These are phyloP conservation scores for Pantala flavescens DNA, from an alignment of 1,140 invertebrate species.

Conservation along the genomic window DNA sequence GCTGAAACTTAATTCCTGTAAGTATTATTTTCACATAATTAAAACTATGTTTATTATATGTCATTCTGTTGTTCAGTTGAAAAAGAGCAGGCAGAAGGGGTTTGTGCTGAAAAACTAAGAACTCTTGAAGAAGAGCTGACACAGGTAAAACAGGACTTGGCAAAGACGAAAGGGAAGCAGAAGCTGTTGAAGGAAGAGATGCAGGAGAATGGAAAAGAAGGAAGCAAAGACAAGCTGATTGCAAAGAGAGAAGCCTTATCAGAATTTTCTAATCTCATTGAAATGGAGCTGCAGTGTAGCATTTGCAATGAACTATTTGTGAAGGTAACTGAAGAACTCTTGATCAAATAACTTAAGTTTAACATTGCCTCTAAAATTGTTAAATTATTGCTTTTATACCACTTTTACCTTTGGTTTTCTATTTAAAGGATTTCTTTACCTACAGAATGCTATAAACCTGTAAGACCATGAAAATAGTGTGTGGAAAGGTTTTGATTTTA, in stretches of 20 bases:
- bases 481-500: too few species aligned
- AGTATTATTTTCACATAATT: too few species aligned
- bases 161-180: conserved; percentile 30
- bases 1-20: too few species aligned
- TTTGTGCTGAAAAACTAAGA: conserved; percentile 25
- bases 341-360: neutral
- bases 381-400: too few species aligned
- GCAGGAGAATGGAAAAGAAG: conserved; percentile 21
- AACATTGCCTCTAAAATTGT: too few species aligned
- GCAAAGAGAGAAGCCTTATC: conserved; percentile 39
- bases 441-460: too few species aligned
- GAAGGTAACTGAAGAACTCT: conserved; percentile 26
- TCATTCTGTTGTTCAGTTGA: neutral
- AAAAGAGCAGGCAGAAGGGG: conserved; percentile 14
- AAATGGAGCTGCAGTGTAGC: conserved; percentile 62
- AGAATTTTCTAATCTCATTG: conserved; percentile 53
- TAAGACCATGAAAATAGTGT: too few species aligned
- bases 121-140: conserved; percentile 30
- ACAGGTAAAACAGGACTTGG: conserved; percentile 25
- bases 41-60: too few species aligned
- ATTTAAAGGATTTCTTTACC: too few species aligned
- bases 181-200: conserved; percentile 38
- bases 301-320: conserved; percentile 71
- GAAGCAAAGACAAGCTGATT: conserved; percentile 22
- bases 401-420: too few species aligned